Evolutionary conservation across 2,113 vertebrate species (phyloP), one percentile per base, ranked within the genome.

Genomic region (Mus pahari): DNA sequence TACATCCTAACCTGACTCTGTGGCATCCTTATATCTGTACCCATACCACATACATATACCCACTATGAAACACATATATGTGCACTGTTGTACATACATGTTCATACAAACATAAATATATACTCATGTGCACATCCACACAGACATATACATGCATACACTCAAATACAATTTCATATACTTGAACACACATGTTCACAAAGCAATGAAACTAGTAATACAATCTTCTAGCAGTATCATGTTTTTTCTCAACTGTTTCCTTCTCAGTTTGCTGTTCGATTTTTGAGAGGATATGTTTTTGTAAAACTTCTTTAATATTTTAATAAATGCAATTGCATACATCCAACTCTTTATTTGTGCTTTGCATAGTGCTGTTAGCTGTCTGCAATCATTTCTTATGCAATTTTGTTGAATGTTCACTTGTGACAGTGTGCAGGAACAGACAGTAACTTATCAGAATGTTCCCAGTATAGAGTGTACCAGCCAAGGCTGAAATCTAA

Each of bases 401-500:
- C 70, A 89, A 95, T 60, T 83, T 39, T 28, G 73, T 7, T 93
- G 39, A 92, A 88, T 93, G 79, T 77, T 31, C 16, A 90, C 16
- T 84, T 93, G 20, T 33, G 31, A 88, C 19, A 90, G 8, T 28
- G 26, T 70, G 39, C 8, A 84, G 39, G 36, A 92, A 93, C 89
- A 53, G 55, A 0, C 45, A 64, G 11, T 96, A 60, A 92, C 92
- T 97, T 97, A 93, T 64, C 55, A 93, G 45, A 50, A 83, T 83
- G 39, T 74, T 93, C 78, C 86, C 73, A 71, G 53, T 83, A 2
- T 60, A 86, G 86, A 95, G 39, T 83, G 11, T 48, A 26, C 39
- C 17, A 94, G 1, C 28, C 26, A 93, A 22, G 36, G 64, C n/a
- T 83, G 42, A 97, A 97, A 97, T 89, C 91, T 94, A 97, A 98